phyloP scores from a whole-genome alignment of 2,888 invertebrate genomes.

The Callyntrura sp. region DNA sequence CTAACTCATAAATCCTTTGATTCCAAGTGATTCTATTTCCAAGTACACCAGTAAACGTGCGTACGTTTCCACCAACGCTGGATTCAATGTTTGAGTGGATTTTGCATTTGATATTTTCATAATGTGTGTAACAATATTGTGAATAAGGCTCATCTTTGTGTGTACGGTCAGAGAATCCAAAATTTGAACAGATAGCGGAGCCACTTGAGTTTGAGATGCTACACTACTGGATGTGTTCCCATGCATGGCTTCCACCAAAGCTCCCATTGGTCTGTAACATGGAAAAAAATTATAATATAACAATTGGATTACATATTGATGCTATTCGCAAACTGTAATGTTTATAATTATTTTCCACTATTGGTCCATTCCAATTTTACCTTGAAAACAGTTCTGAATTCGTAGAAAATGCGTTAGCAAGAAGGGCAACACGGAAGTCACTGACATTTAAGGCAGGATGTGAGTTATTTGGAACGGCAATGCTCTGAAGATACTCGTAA shows the following conservation, averaged over 20 bases:
- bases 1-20: conserved; percentile 97
- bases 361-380: conserved; percentile 49
- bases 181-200: conserved; percentile 96
- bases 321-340: background rate
- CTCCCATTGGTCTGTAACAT: conserved; percentile 93
- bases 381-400: conserved; percentile 94
- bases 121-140: conserved; percentile 94
- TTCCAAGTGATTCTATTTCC: conserved; percentile 98
- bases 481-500: conserved; percentile 89
- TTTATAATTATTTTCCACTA: too few species aligned
- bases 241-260: conserved; percentile 94
- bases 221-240: conserved; percentile 85
- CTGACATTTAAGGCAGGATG: conserved; percentile 90
- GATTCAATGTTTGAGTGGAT: conserved; percentile 91
- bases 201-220: conserved; percentile 86
- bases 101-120: conserved; percentile 96
- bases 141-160: conserved; percentile 97
- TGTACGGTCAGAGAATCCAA: conserved; percentile 97
- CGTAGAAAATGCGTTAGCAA: conserved; percentile 98
- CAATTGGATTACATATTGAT: background rate
- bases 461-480: conserved; percentile 79
- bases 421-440: conserved; percentile 95
- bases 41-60: conserved; percentile 96
- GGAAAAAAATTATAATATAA: too few species aligned
- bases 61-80: conserved; percentile 97